Percentiles rank a stretch among this genome's conserved stretches.
These are phyloP conservation scores for Byasa hedistus DNA, from an alignment of 2,888 invertebrate species.

Conservation along the genomic window DNA sequence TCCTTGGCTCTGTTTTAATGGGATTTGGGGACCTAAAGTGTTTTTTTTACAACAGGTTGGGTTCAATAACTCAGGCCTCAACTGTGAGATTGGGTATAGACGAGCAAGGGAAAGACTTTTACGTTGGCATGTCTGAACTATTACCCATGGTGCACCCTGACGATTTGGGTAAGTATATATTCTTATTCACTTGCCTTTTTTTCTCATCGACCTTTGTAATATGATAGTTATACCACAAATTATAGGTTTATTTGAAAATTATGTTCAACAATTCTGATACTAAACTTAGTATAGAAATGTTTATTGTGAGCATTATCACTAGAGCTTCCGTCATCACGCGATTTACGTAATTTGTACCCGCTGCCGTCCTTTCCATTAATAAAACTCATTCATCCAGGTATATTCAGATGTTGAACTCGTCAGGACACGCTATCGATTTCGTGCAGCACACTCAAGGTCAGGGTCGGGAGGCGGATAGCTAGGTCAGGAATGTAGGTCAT, in stretches of 20 bases:
- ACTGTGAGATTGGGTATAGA: conserved; percentile 91
- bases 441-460: conserved; percentile 14
- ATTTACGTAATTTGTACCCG: too few relatives aligned
- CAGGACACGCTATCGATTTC: conserved; percentile 18
- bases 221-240: too few relatives aligned
- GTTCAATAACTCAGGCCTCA: conserved; percentile 95
- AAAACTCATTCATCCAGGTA: conserved; percentile 6
- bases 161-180: conserved; percentile 81
- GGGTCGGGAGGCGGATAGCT: not conserved
- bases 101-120: conserved; percentile 84
- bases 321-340: too few relatives aligned
- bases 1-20: too few relatives aligned
- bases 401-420: conserved; percentile 5
- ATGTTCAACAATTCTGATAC: too few relatives aligned
- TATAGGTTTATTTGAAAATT: too few relatives aligned
- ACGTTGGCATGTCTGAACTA: conserved; percentile 88
- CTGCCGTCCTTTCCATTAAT: too few relatives aligned
- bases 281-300: not conserved
- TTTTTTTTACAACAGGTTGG: conserved; percentile 77
- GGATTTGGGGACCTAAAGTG: not conserved
- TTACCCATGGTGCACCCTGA: conserved; percentile 95
- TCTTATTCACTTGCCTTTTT: not conserved
- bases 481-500: conserved; percentile 15
- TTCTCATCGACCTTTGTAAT: not conserved
- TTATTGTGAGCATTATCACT: too few relatives aligned